Conservation (phyloP, 2,888 invertebrate species). For the Dascillus cervinus region DNA sequence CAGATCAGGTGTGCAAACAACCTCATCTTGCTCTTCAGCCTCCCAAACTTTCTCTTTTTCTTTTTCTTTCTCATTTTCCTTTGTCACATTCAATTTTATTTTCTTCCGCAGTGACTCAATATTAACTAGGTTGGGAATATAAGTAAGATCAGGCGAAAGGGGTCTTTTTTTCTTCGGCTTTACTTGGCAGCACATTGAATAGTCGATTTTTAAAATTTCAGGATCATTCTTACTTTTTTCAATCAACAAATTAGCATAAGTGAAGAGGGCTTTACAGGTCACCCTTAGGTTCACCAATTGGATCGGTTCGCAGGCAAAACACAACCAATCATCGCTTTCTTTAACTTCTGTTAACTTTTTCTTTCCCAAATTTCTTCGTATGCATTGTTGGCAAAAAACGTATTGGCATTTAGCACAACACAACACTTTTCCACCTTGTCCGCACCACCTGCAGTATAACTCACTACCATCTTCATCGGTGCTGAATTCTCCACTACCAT, state of each 20-base stretch:
- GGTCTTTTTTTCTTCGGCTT: slow-evolving; percentile 22
- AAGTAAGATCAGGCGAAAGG: not conserved
- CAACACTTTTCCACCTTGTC: slow-evolving; percentile 62
- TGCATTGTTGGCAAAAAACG: slow-evolving; percentile 71
- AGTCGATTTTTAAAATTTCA: slow-evolving; percentile 28
- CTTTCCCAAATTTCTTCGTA: slow-evolving; percentile 61
- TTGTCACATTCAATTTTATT: too few relatives aligned
- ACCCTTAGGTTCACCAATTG: slow-evolving; percentile 60
- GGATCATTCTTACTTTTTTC: too few relatives aligned
- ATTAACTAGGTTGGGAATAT: not conserved
- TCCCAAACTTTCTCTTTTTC: too few relatives aligned
- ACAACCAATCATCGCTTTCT: slow-evolving; percentile 72
- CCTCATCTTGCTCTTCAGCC: slow-evolving; percentile 41
- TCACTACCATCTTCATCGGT: slow-evolving; percentile 80
- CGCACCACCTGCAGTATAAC: slow-evolving; percentile 77
- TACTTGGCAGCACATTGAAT: slow-evolving; percentile 33
- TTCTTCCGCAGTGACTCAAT: too few relatives aligned
- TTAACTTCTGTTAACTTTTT: slow-evolving; percentile 63
- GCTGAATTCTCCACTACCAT: slow-evolving; percentile 73
- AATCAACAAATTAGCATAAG: too few relatives aligned
- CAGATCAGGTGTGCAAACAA: slow-evolving; percentile 58
- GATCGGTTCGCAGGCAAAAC: slow-evolving; percentile 64
- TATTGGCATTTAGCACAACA: slow-evolving; percentile 70
- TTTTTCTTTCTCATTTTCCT: too few relatives aligned
- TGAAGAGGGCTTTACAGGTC: slow-evolving; percentile 63